These are phyloP conservation scores for Phaedon cochleariae DNA, from an alignment of 2,888 invertebrate genomes.

Conservation along the genomic window DNA sequence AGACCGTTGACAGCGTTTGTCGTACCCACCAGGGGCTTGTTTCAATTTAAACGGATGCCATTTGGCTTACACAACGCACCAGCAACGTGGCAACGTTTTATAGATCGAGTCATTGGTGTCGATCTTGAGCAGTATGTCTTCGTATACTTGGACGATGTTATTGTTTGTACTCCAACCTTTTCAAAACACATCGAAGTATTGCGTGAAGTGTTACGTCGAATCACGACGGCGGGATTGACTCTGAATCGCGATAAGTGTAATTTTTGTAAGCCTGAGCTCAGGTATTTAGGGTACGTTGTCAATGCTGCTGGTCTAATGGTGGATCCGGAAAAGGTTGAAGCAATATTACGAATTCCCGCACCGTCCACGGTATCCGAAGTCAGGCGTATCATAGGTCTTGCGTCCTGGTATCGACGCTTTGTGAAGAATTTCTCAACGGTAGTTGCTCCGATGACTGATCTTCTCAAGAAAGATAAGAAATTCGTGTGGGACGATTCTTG, in stretches of 20 bases:
- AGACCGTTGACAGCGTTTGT: constrained; percentile 47
- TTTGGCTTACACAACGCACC: constrained; percentile 45
- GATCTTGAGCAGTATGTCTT: constrained; percentile 41
- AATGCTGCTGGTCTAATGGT: constrained; percentile 8
- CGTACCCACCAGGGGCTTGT: constrained; percentile 43
- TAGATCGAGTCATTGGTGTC: constrained; percentile 39
- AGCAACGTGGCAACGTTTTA: constrained; percentile 43
- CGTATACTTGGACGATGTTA: constrained; percentile 45
- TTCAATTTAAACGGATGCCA: constrained; percentile 46
- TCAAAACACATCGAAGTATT: constrained; percentile 33
- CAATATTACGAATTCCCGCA: too few relatives aligned
- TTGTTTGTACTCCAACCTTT: constrained; percentile 36
- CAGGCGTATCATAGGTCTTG: constrained; percentile 23
- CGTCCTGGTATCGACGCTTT: too few relatives aligned
- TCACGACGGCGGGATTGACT: constrained; percentile 37
- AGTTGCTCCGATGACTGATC: constrained; percentile 24
- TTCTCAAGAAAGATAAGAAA: constrained; percentile 21
- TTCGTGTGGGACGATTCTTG: too few relatives aligned
- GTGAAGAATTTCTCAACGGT: constrained; percentile 27
- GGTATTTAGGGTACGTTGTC: constrained; percentile 19
- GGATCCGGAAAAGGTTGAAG: constrained; percentile 16
- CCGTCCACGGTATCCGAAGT: constrained; percentile 27
- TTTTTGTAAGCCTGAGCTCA: too few relatives aligned
- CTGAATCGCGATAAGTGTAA: constrained; percentile 32
- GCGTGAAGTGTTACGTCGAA: constrained; percentile 35